Evolutionary conservation across 2,113 vertebrate genomes (phyloP).

Genomic region (Podiceps cristatus): DNA sequence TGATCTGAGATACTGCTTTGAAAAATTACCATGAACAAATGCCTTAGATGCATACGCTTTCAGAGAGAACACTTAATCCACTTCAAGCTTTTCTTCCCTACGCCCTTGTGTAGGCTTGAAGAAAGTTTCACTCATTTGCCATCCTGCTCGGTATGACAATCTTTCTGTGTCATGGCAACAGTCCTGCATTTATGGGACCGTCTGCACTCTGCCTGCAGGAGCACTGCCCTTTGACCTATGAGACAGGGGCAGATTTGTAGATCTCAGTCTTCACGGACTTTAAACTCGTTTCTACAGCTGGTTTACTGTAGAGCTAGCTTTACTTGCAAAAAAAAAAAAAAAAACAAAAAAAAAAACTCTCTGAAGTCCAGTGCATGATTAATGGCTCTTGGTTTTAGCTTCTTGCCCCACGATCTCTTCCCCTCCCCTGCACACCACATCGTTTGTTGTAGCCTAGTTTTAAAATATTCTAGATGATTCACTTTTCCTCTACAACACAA

Average conservation of each 20-base stretch:
- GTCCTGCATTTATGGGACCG: neutral
- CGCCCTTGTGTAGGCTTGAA: neutral
- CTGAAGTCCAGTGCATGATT: neutral
- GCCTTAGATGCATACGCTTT: neutral
- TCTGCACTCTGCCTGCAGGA: neutral
- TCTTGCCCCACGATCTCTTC: neutral
- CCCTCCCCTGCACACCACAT: neutral
- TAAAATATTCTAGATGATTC: neutral
- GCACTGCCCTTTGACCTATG: neutral
- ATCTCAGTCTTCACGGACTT: neutral
- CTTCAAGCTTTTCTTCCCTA: neutral
- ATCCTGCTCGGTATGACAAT: neutral
- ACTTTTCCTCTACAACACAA: neutral
- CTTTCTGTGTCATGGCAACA: neutral
- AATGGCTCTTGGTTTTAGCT: neutral
- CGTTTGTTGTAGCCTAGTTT: neutral
- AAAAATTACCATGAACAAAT: neutral
- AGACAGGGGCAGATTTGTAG: conserved; percentile 18
- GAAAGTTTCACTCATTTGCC: neutral
- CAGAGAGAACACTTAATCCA: neutral
- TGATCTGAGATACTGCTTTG: neutral
- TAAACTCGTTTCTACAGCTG: neutral
- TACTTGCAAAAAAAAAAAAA: neutral
- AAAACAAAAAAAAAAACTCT: neutral
- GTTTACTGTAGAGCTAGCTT: neutral